A percentile compares a stretch with the other conserved stretches of the same genome.
phyloP scores from a whole-genome alignment of 1,140 invertebrate species.

The Drosophila tani region DNA sequence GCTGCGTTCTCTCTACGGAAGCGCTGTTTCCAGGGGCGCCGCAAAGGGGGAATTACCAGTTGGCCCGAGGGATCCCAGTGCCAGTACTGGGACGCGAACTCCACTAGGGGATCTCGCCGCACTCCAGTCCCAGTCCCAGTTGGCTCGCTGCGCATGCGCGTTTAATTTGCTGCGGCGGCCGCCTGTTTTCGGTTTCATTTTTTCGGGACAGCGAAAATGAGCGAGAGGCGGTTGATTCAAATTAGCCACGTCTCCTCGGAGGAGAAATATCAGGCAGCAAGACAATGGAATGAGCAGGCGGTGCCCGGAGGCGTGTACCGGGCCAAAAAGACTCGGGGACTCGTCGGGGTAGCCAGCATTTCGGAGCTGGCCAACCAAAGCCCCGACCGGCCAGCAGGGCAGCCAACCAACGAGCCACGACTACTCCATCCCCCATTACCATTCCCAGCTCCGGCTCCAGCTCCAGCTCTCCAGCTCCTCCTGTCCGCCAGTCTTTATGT shows the following conservation, averaged over 20 bases:
- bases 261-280: slow-evolving; percentile 74
- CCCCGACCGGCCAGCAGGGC: slow-evolving; percentile 50
- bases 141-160: slow-evolving; percentile 68
- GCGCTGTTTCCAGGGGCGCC: slow-evolving; percentile 53
- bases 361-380: slow-evolving; percentile 40
- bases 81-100: neutral
- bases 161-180: slow-evolving; percentile 67
- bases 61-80: slow-evolving; percentile 56
- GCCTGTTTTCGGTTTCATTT: slow-evolving; percentile 77
- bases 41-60: slow-evolving; percentile 25
- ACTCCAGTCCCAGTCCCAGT: slow-evolving; percentile 2
- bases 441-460: slow-evolving; percentile 10
- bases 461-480: slow-evolving; percentile 22
- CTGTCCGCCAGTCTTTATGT: slow-evolving; percentile 68
- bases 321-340: slow-evolving; percentile 53
- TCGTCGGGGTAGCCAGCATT: slow-evolving; percentile 8
- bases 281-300: slow-evolving; percentile 81
- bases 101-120: neutral
- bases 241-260: slow-evolving; percentile 78
- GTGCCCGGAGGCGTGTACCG: slow-evolving; percentile 76
- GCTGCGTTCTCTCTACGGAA: slow-evolving; percentile 58
- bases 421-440: slow-evolving; percentile 25
- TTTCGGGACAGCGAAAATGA: slow-evolving; percentile 80
- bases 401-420: slow-evolving; percentile 67
- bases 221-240: slow-evolving; percentile 82